Percentiles rank a stretch among this genome's conserved stretches.
Conservation (phyloP, 2,888 invertebrate species). For the Neoaliturus tenellus region DNA sequence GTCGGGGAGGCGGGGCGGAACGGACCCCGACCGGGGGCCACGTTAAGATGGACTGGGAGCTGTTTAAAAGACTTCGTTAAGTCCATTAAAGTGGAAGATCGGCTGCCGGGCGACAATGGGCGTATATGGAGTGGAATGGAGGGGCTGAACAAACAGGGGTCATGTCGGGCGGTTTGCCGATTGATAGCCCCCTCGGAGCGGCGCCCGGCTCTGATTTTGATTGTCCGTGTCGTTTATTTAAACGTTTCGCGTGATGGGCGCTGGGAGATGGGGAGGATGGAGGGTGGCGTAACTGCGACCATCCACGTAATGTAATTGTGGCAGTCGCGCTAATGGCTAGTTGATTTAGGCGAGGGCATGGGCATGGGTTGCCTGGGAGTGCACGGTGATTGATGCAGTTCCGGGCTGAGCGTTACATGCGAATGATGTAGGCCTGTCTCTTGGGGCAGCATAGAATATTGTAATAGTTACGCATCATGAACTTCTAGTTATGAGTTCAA, state of each 20-base stretch:
- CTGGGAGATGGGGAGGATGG: background rate
- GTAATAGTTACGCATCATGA: too few relatives aligned
- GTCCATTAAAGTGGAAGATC: slow-evolving; percentile 46
- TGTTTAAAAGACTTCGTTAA: slow-evolving; percentile 38
- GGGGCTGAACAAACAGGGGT: slow-evolving; percentile 31
- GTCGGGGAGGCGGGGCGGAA: slow-evolving; percentile 17
- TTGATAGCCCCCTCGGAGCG: slow-evolving; percentile 40
- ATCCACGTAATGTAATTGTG: background rate
- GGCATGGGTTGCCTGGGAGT: background rate
- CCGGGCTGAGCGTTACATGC: background rate
- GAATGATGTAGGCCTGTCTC: background rate
- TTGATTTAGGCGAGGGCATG: background rate
- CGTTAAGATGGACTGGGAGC: slow-evolving; percentile 13
- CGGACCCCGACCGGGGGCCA: background rate
- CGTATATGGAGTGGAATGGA: background rate
- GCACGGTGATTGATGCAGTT: background rate
- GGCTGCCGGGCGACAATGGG: background rate
- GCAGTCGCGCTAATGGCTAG: slow-evolving; percentile 20
- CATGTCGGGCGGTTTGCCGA: slow-evolving; percentile 45
- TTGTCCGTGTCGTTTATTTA: slow-evolving; percentile 13
- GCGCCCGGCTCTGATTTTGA: slow-evolving; percentile 32
- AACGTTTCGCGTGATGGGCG: slow-evolving; percentile 20
- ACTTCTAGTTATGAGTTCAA: too few relatives aligned
- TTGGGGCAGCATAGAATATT: too few relatives aligned
- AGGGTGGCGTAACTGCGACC: background rate